A percentile compares a stretch with the other conserved stretches of the same genome.
Conservation (phyloP, 2,888 invertebrate species). For the Mythimna loreyi region DNA sequence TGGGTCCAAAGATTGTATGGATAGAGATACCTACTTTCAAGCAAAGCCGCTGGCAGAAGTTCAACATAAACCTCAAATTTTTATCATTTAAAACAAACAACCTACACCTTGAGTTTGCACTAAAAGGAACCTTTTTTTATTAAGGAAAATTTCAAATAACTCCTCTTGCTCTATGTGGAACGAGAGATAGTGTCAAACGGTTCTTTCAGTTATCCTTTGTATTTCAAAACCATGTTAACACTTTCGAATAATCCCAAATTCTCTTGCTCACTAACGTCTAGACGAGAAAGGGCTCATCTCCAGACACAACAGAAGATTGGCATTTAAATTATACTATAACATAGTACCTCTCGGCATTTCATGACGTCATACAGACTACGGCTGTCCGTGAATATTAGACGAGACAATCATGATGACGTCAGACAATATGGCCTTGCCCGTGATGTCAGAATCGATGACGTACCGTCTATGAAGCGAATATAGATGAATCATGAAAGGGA, state of each 20-base stretch:
- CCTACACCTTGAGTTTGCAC: too few relatives aligned
- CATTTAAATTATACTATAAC: slow-evolving; percentile 11
- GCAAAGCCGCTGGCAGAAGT: too few relatives aligned
- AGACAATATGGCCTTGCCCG: not conserved
- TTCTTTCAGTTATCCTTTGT: too few relatives aligned
- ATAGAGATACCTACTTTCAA: too few relatives aligned
- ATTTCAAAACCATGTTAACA: too few relatives aligned
- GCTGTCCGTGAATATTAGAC: not conserved
- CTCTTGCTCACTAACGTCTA: slow-evolving; percentile 5
- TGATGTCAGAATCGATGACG: slow-evolving; percentile 11
- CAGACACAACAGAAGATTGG: slow-evolving; percentile 16
- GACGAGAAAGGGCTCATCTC: slow-evolving; percentile 3
- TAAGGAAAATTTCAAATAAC: too few relatives aligned
- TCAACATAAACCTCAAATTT: too few relatives aligned
- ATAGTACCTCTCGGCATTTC: slow-evolving; percentile 24
- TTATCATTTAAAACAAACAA: too few relatives aligned
- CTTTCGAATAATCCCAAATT: not conserved
- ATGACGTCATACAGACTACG: slow-evolving; percentile 19
- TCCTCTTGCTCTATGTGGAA: too few relatives aligned
- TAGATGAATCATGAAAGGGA: not conserved
- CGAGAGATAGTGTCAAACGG: too few relatives aligned
- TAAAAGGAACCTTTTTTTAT: too few relatives aligned
- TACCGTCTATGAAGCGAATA: not conserved
- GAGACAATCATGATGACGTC: slow-evolving; percentile 19
- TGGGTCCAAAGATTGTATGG: too few relatives aligned